Evolutionary conservation across 53 echinoderm and acorn worm genomes (phyloP).

Genomic region (Zoroaster sp.): DNA sequence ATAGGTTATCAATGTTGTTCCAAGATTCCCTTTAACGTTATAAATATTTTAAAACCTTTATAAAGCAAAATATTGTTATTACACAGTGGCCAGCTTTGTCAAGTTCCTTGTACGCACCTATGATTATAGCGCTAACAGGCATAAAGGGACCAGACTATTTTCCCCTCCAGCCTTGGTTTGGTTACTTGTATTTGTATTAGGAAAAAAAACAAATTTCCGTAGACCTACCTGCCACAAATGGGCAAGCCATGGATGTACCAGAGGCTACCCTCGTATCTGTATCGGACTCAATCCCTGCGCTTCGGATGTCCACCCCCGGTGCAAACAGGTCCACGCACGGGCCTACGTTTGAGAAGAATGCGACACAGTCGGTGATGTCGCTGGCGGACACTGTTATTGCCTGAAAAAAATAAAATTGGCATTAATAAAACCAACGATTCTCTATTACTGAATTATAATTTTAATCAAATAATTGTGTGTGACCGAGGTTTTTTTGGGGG

Average conservation of each 20-base stretch:
- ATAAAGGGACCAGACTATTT: too few relatives aligned
- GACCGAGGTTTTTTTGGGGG: too few relatives aligned
- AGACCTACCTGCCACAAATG: constrained; percentile 40
- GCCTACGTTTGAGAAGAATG: constrained; percentile 18
- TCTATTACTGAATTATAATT: neutral
- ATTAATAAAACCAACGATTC: neutral
- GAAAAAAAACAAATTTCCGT: neutral
- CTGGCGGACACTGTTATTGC: constrained; percentile 38
- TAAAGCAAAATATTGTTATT: too few relatives aligned
- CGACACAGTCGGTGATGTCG: neutral
- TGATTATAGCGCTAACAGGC: too few relatives aligned
- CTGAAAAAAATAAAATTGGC: neutral
- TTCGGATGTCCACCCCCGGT: constrained; percentile 14
- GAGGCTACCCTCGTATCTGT: neutral
- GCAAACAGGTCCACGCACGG: constrained; percentile 35
- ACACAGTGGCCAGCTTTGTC: too few relatives aligned
- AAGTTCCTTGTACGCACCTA: too few relatives aligned
- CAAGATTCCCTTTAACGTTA: too few relatives aligned
- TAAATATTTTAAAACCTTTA: too few relatives aligned
- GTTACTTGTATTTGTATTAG: too few relatives aligned
- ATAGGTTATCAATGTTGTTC: too few relatives aligned
- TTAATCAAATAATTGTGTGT: too few relatives aligned
- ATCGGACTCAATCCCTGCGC: neutral
- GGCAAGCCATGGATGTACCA: constrained; percentile 41
- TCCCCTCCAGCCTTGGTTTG: too few relatives aligned